Conservation (phyloP, 1,140 invertebrate species). For the Macrosteles quadrilineatus region DNA sequence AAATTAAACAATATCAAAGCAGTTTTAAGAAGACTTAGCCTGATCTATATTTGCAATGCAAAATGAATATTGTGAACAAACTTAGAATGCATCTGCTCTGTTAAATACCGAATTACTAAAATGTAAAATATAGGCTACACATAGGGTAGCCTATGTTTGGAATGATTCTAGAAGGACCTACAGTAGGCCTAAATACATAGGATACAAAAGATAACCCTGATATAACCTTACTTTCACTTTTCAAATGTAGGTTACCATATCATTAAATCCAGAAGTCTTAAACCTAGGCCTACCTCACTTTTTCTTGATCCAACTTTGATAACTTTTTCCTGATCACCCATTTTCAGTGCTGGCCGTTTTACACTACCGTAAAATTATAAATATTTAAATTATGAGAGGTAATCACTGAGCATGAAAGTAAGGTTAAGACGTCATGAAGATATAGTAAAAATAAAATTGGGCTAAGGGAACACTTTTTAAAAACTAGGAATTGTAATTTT, state of each 20-base stretch:
- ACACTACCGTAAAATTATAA: not conserved
- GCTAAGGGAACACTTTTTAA: no score
- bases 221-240: not conserved
- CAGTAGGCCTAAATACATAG: no score
- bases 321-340: constrained; percentile 25
- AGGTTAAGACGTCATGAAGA: not conserved
- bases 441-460: not conserved
- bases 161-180: not conserved
- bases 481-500: no score
- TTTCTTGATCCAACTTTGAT: constrained; percentile 62
- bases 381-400: not conserved
- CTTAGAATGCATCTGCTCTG: not conserved
- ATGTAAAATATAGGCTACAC: not conserved
- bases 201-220: not conserved
- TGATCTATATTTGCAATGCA: not conserved
- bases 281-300: constrained; percentile 60
- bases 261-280: not conserved
- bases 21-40: not conserved
- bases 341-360: not conserved
- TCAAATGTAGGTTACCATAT: not conserved
- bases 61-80: not conserved
- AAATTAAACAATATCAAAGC: not conserved
- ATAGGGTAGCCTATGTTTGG: not conserved
- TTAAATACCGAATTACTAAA: not conserved
- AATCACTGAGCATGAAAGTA: not conserved